phyloP scores from a whole-genome alignment of 2,797 vertebrate species.

The Propithecus perrieri region DNA sequence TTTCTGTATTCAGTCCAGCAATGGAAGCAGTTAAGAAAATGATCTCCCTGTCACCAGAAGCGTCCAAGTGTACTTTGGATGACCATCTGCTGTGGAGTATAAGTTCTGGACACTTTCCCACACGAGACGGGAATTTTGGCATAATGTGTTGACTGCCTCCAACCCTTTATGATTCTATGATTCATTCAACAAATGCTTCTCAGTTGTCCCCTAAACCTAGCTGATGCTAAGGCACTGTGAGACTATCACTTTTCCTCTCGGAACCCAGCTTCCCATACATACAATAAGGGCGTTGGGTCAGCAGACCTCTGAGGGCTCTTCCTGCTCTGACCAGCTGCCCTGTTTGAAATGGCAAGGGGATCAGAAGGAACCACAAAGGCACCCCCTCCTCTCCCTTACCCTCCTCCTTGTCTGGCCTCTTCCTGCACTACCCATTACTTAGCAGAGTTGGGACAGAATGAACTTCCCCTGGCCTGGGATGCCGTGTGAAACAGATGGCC shows the following conservation, averaged over 20 bases:
- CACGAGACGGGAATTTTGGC: not conserved
- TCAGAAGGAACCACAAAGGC: not conserved
- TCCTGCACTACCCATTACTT: slow-evolving; percentile 9
- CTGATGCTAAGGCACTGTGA: not conserved
- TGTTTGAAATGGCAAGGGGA: not conserved
- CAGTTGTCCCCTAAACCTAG: slow-evolving; percentile 20
- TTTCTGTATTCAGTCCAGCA: not conserved
- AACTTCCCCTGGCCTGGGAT: slow-evolving; percentile 66
- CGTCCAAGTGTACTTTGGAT: not conserved
- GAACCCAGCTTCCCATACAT: not conserved
- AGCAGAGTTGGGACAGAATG: slow-evolving; percentile 42
- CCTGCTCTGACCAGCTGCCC: not conserved
- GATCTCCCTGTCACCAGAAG: not conserved
- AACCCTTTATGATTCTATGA: slow-evolving; percentile 45
- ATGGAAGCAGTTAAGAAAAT: not conserved
- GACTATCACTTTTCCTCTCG: not conserved
- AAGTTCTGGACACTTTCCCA: slow-evolving; percentile 39
- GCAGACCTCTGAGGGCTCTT: not conserved
- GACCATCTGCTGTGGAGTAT: not conserved
- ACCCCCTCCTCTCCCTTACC: not conserved
- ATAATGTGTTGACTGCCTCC: slow-evolving; percentile 40
- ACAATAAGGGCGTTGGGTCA: not conserved
- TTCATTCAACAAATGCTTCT: slow-evolving; percentile 53
- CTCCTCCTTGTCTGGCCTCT: not conserved
- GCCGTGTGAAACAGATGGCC: slow-evolving; percentile 63